Conservation (phyloP, 2,797 vertebrate genomes). For the Galaxias olidus region DNA sequence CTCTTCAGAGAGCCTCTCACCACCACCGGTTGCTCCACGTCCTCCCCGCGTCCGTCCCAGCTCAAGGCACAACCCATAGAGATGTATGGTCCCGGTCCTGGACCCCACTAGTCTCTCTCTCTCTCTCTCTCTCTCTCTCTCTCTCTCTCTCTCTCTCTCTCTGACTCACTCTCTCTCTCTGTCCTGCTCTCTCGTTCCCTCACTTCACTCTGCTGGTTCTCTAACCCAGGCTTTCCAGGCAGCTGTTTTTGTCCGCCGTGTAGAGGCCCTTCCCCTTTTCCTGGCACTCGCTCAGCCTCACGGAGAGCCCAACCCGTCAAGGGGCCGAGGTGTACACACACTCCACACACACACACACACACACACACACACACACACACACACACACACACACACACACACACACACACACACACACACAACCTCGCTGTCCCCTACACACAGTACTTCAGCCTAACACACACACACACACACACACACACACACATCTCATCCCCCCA, state of each 20-base stretch:
- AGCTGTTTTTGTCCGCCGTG: slow-evolving; percentile 82
- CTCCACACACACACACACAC: slow-evolving; percentile 20
- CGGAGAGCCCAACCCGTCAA: not conserved
- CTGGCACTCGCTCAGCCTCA: slow-evolving; percentile 46
- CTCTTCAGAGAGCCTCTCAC: slow-evolving; percentile 66
- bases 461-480: not conserved
- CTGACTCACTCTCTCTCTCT: slow-evolving; percentile 15
- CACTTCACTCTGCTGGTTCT: slow-evolving; percentile 45
- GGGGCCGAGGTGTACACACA: too few species aligned
- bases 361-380: slow-evolving; percentile 9
- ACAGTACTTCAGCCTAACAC: not conserved
- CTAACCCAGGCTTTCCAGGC: slow-evolving; percentile 53
- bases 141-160: slow-evolving; percentile 8
- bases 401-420: slow-evolving; percentile 5
- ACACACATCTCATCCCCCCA: not conserved
- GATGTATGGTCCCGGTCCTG: slow-evolving; percentile 44
- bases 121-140: slow-evolving; percentile 26
- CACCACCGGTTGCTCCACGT: slow-evolving; percentile 65
- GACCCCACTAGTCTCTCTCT: not conserved
- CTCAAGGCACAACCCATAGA: slow-evolving; percentile 81
- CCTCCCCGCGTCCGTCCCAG: slow-evolving; percentile 74
- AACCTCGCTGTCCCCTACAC: not conserved
- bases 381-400: slow-evolving; percentile 6
- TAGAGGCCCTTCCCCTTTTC: slow-evolving; percentile 75
- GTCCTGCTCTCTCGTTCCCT: not conserved